Conservation (phyloP, 64 coral and sea anemone genomes). For the Dendronephthya gigantea region DNA sequence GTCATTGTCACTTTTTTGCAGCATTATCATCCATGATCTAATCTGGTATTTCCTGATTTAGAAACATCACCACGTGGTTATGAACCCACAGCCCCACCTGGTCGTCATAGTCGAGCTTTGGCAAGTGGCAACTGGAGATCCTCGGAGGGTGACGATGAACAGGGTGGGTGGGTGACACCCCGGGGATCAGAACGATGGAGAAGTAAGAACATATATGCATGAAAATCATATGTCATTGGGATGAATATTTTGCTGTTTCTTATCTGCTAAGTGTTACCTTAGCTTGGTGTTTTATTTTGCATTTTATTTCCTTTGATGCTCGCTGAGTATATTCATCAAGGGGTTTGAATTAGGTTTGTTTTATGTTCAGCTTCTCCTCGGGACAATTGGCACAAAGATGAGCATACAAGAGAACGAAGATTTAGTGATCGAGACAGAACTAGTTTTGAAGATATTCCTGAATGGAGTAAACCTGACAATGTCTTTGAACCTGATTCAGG, state of each 20-base stretch:
- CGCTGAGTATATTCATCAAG: neutral
- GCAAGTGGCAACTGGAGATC: constrained; percentile 72
- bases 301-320: neutral
- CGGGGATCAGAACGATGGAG: constrained; percentile 62
- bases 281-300: no score
- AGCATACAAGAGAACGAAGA: constrained; percentile 37
- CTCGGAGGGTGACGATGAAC: constrained; percentile 57
- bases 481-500: constrained; percentile 44
- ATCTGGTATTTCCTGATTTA: neutral
- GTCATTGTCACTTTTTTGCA: neutral
- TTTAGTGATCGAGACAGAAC: constrained; percentile 38
- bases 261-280: no score
- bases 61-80: neutral
- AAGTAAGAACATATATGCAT: constrained; percentile 36
- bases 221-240: no score
- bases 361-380: neutral
- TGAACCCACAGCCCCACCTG: neutral
- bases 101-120: constrained; percentile 12
- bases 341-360: neutral
- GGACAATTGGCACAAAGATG: neutral
- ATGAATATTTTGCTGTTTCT: neutral
- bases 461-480: constrained; percentile 79
- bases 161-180: constrained; percentile 75
- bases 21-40: neutral
- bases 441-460: constrained; percentile 66